Base-by-base conservation (phyloP, 37 sponge, comb jelly and placozoan species). In the Beroe ovata region DNA sequence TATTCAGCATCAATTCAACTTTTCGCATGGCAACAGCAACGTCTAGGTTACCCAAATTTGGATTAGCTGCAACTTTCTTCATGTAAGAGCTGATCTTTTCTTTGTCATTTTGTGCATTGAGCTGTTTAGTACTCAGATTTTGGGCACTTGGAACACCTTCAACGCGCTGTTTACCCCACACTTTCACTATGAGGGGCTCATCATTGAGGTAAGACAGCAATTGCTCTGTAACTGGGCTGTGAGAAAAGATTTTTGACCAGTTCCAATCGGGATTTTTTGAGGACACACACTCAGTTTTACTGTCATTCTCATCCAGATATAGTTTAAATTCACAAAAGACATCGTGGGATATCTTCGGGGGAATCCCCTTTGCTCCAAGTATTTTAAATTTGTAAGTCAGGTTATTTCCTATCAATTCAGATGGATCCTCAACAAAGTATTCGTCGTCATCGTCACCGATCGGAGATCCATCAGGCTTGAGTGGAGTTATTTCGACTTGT, bases 301-400 rank as follows among this genome's bases (percentile, higher is more conserved):
- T 64, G 0, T 25, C 77, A 28, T 89, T 59, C 0, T 36, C 64
- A 38, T 94, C 94, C 19, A 94, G 89, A 39, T 91, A 94, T 32
- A 94, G 91, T 59, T 90, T 89, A 89, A 63, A 94, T 40, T 90
- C 71, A 42, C 94, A 94, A 60, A 91, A 89, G 1, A 94, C 60
- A 60, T 92, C 88, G 90, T 94, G 59, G 0, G 60, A 71, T 34
- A 64, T 71, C 33, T 60, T 71, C 0, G 23, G 60, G n/a, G 90
- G 90, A 6, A 90, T 41, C 8, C 64, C 90, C 22, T 58, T 71
- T n/a, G 64, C 90, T 3, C 72, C 61, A 8, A 58, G 18, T 11
- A 90, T 72, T 21, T 30, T 71, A 16, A 90, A 30, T 8, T 35
- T 35, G 60, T 71, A 72, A 32, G 38, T 72, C 39, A 90, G 59